Conservation (phyloP, 1,140 invertebrate species). For the Cyrtorhinus lividipennis region DNA sequence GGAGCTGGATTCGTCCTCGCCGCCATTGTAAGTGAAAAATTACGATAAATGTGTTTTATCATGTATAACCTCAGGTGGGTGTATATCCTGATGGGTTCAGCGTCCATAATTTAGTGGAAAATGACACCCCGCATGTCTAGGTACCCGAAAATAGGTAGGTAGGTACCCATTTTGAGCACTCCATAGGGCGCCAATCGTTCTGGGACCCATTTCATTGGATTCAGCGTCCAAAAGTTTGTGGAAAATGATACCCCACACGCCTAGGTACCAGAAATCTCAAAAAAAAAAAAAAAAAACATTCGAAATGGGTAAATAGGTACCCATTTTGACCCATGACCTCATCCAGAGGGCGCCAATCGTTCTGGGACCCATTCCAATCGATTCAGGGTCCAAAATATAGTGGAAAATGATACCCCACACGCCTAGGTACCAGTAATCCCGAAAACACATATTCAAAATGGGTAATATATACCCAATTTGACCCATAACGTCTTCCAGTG, state of each 20-base stretch:
- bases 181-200: not conserved
- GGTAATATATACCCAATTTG: no score
- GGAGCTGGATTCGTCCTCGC: constrained; percentile 77
- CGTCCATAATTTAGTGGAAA: not conserved
- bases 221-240: not conserved
- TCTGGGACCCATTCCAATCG: no score
- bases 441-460: no score
- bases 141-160: not conserved
- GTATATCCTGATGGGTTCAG: not conserved
- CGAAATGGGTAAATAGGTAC: no score
- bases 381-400: no score
- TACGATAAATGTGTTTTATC: not conserved
- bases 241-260: not conserved
- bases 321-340: no score
- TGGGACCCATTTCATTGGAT: not conserved
- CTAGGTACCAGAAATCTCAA: no score
- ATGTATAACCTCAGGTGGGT: not conserved
- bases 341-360: no score
- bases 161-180: not conserved
- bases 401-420: no score
- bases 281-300: no score
- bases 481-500: no score
- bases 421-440: no score
- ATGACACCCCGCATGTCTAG: not conserved
- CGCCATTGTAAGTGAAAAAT: constrained; percentile 47